phyloP scores from a whole-genome alignment of 2,797 vertebrate genomes.

The Pseudomugil tenellus region DNA sequence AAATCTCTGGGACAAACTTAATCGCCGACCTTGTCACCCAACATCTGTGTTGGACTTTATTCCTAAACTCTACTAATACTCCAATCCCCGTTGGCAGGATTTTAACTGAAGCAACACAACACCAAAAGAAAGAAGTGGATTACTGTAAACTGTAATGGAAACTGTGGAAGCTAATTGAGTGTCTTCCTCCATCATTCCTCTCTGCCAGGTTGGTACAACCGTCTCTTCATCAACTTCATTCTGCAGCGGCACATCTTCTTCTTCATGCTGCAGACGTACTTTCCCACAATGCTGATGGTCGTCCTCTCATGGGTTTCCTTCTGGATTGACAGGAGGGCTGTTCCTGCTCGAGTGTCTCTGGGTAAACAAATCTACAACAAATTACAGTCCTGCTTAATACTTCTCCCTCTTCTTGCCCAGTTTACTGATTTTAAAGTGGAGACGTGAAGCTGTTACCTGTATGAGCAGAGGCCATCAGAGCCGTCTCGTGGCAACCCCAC shows the following conservation, averaged over 20 bases:
- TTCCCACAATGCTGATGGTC: slow-evolving; percentile 94
- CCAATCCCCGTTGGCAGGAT: background rate
- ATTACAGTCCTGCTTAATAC: no score
- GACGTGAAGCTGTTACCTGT: no score
- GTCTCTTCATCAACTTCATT: slow-evolving; percentile 94
- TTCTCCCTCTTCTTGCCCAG: no score
- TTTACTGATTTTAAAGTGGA: no score
- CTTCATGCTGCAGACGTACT: slow-evolving; percentile 95
- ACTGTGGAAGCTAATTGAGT: background rate
- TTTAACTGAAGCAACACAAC: background rate
- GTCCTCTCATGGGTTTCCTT: slow-evolving; percentile 97
- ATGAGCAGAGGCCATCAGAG: no score
- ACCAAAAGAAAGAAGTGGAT: background rate
- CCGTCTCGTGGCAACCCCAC: no score
- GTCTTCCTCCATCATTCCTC: slow-evolving; percentile 5
- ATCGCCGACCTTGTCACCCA: background rate
- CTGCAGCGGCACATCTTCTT: slow-evolving; percentile 94
- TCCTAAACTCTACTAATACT: background rate
- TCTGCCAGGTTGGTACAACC: slow-evolving; percentile 90
- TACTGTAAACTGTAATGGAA: background rate
- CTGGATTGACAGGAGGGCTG: slow-evolving; percentile 92
- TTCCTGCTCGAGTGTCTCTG: slow-evolving; percentile 91
- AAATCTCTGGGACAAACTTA: background rate
- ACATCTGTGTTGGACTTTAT: background rate
- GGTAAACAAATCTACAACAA: slow-evolving; percentile 78